Evolutionary conservation across 2,113 vertebrate species (phyloP), one percentile per base, ranked within the genome.

Genomic region (Aythya baeri): DNA sequence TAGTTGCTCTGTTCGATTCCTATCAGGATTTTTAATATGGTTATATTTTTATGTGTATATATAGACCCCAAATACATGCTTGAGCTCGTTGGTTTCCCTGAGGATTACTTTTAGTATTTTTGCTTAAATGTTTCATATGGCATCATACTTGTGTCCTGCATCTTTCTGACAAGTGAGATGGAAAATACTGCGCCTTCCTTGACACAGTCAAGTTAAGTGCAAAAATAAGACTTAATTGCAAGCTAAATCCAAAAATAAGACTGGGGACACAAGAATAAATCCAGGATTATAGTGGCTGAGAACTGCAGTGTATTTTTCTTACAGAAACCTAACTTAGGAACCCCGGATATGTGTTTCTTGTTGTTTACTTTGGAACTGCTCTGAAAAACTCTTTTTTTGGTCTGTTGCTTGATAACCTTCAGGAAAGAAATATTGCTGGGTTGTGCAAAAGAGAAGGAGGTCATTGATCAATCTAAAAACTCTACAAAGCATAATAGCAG

Each of bases 201-300:
- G 49, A 71, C 29, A 44, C 13, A 63, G 68, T 86, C 46, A 76
- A 73, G 70, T 83, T 90, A 96, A 89, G 80, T 86, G 52, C 68
- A 95, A 91, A 97, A 96, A 83, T 83, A 86, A 90, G 76, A 78
- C 63, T 88, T 95, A 93, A 86, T 95, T 94, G 52, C 74, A 57
- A 91, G 68, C 94, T 96, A 93, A 96, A 88, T 91, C 86, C 50
- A 78, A 91, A 95, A 96, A 72, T 94, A 94, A 93, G 86, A 75
- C 68, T 52, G n/a, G 26, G 32, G 49, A 38, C 66, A 88, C 54
- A 72, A 75, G 66, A 96, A 93, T 90, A 94, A 94, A 79, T 83
- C 62, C n/a, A 63, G 80, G 80, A 93, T 91, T 95, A 68, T 73
- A 84, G 86, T 79, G 80, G 12, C 83, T 82, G 95, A 70, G 50